Base-by-base conservation (phyloP, 2,888 invertebrate species). In the Bellardia bayeri region DNA sequence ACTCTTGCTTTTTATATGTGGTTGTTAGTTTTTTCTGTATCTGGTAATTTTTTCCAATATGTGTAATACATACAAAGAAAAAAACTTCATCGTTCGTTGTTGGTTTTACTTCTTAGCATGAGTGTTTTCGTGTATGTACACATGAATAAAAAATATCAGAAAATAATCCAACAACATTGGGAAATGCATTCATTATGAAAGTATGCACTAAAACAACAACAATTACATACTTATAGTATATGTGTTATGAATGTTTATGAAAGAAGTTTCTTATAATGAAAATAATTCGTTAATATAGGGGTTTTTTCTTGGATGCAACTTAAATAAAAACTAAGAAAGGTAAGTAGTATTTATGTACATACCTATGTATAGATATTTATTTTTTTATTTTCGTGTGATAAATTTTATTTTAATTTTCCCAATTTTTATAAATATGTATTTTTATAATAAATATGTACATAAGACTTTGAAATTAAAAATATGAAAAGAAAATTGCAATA, bases 1-100 rank as follows among this genome's bases (percentile, higher is more conserved):
- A 79, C 49, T 84, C 79, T 72, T 72, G 63, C 54, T 49, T 64
- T 16, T 33, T 54, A 16, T 56, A n/a, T 51, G 13, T 56, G 56
- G 69, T 49, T 66, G 40, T 33, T 37, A 11, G 37, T 64, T 63
- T 85, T 85, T 85, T 80, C 61, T 80, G 85, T 85, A 85, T 85
- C 85, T 85, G 85, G 85, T 63, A 85, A 54, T 63, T 69, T 78
- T 64, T 75, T 71, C 49, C 58, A 72, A 51, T 79, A 51, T 56
- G 23, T 16, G 16, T 56, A 56, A 8, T n/a, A 16, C 16, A 56
- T 30, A 75, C 75, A 49, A 61, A 49, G 33, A 49, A 14, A 6
- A 11, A 45, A 45, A 78, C 71, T 49, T 72, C 45, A n/a, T 68
- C 13, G n/a, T 13, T 42, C 42, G 56, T 45, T 33, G 54, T 45